A percentile compares a stretch with the other conserved stretches of the same genome.
These are phyloP conservation scores for Drosophila basisetae DNA, from an alignment of 2,888 invertebrate species.

Conservation along the genomic window DNA sequence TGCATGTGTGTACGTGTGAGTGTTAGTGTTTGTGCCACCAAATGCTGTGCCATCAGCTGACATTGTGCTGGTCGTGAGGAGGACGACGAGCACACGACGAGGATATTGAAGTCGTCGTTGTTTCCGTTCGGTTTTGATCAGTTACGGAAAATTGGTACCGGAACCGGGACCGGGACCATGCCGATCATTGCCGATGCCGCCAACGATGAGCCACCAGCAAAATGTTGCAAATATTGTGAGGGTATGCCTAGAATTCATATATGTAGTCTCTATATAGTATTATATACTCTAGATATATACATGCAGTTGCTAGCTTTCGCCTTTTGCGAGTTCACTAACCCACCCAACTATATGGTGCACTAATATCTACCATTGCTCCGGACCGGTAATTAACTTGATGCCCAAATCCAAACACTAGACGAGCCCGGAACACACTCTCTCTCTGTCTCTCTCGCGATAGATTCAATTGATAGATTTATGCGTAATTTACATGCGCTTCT, in stretches of 20 bases:
- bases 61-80: slow-evolving; percentile 44
- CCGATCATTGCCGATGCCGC: slow-evolving; percentile 88
- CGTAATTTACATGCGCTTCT: slow-evolving; percentile 50
- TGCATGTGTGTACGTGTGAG: slow-evolving; percentile 17
- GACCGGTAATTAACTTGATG: slow-evolving; percentile 63
- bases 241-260: slow-evolving; percentile 87
- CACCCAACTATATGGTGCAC: slow-evolving; percentile 46
- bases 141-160: slow-evolving; percentile 28
- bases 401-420: slow-evolving; percentile 65
- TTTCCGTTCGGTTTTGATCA: slow-evolving; percentile 21
- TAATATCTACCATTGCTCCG: slow-evolving; percentile 9
- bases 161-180: slow-evolving; percentile 85
- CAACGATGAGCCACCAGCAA: slow-evolving; percentile 91
- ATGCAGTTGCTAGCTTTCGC: slow-evolving; percentile 22
- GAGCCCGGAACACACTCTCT: slow-evolving; percentile 7
- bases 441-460: neutral
- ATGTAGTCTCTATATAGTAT: slow-evolving; percentile 21
- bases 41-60: slow-evolving; percentile 52
- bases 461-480: slow-evolving; percentile 82
- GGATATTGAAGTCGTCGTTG: slow-evolving; percentile 9
- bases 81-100: slow-evolving; percentile 15
- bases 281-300: slow-evolving; percentile 1
- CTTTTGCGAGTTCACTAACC: slow-evolving; percentile 71
- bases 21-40: slow-evolving; percentile 32
- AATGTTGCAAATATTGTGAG: slow-evolving; percentile 97